Evolutionary conservation across 2,888 invertebrate species (phyloP), one percentile per base, ranked within the genome.

Genomic region (Drosophila nr. perissopoda): DNA sequence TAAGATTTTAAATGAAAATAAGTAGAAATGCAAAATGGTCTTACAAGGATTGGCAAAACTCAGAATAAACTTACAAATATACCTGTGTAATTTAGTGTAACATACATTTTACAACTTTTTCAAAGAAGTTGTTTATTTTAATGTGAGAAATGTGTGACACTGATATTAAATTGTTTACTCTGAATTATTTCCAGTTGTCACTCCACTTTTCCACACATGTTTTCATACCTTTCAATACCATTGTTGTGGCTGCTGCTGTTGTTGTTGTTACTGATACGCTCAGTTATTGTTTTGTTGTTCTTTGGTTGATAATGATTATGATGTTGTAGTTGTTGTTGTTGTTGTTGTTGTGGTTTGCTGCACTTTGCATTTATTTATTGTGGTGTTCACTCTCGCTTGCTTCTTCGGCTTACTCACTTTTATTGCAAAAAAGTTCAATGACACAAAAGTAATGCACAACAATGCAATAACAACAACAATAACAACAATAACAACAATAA

Each of bases 381-480:
- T 65, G 33, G 34, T 63, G 38, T 54, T 18, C 54, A 57, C 61
- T 60, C 69, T 65, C 60, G 29, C 66, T 78, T 80, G 79, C 67
- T 54, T 61, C 60, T 66, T 66, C 66, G 69, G 52, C 67, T 74
- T 77, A 81, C 81, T 77, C 78, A 70, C 79, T 64, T 80, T 81
- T 81, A 80, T 78, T 80, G 82, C 79, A 82, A 84, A 83, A 85
- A 88, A 89, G 85, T 89, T 86, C 85, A 86, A 88, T 86, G 85
- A 86, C 85, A 80, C 80, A 81, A 60, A 81, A 78, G 81, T 80
- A 81, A 74, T 78, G 74, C 70, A 81, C 57, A 64, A 67, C 78
- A 79, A 81, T 73, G 52, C 74, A 78, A 71, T 56, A 56, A 56
- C 61, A 86, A 65, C 66, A 79, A 71, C 54, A 84, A 74, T 53